Conservation (phyloP, 2,797 vertebrate species). For the Chaunax sp. region DNA sequence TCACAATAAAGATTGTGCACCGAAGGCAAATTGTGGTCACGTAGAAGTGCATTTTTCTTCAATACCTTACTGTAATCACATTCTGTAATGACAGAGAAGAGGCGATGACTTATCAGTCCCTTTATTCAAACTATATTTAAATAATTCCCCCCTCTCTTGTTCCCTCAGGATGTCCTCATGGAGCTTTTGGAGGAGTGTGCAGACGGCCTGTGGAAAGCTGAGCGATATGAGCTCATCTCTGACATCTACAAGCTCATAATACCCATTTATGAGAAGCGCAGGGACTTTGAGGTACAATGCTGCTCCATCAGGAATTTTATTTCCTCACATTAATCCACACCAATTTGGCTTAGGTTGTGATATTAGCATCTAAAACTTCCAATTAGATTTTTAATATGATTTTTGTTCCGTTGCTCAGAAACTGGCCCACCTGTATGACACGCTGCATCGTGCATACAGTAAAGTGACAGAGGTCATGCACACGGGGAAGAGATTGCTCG, state of each 20-base stretch:
- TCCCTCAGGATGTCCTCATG: slow-evolving; percentile 91
- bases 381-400: not conserved
- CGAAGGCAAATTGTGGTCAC: too few species aligned
- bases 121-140: slow-evolving; percentile 1
- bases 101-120: too few species aligned
- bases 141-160: not conserved
- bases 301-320: not conserved
- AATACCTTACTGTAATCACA: not conserved
- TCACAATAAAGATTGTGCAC: too few species aligned
- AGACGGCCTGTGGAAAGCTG: slow-evolving; percentile 97
- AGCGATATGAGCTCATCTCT: slow-evolving; percentile 96
- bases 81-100: not conserved
- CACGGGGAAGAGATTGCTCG: slow-evolving; percentile 93
- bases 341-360: not conserved
- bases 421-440: slow-evolving; percentile 96
- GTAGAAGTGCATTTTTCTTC: not conserved
- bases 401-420: slow-evolving; percentile 82
- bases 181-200: slow-evolving; percentile 96
- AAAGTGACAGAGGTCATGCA: slow-evolving; percentile 99
- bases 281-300: slow-evolving; percentile 93
- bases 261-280: slow-evolving; percentile 96
- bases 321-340: not conserved
- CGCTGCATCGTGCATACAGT: slow-evolving; percentile 95
- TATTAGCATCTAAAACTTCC: not conserved
- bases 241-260: slow-evolving; percentile 98